Evolutionary conservation across 2,797 vertebrate genomes (phyloP), one percentile per base, ranked within the genome.

Genomic region (Xenops minutus): DNA sequence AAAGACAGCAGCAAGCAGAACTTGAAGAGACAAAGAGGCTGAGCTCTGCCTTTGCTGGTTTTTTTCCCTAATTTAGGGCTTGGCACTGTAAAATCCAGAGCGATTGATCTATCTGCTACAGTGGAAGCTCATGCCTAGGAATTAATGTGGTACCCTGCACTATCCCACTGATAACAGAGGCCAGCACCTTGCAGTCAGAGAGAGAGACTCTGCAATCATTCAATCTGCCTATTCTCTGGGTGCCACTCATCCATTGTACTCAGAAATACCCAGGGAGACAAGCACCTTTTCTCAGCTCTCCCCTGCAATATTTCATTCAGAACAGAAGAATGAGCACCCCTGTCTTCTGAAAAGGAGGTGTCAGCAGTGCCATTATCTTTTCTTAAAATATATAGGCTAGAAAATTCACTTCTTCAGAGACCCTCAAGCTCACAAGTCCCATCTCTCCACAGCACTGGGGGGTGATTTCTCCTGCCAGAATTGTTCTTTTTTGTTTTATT

Each of bases 1-100:
- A 63, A 75, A 77, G 76, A 91, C 8, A 84, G 55, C 55, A 88
- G 71, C 46, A 52, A 75, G 22, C 62, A 93, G 55, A 91, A 86
- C 29, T 56, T 75, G 32, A 66, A 92, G 69, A 81, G 41, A 72
- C 61, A 89, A 89, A 71, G 82, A 72, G 43, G 86, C 2, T 73
- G 62, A 95, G 73, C 34, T 69, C 51, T 89, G 51, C 54, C 13
- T 43, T 88, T 78, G 36, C 51, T 77, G 56, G 7, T 73, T 85
- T 93, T 89, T 85, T 94, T 73, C 36, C 82, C 91, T 92, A 75
- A 92, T 93, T 95, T 94, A 79, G 66, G 71, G 24, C 30, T 89
- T 87, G 66, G 62, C 74, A 64, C 48, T 63, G 29, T 79, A 86
- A 85, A 89, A 92, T 76, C 14, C 56, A 75, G 82, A 84, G 41